Base-by-base conservation (phyloP, 2,113 vertebrate genomes). In the Cyphomyrus discorhynchus region DNA sequence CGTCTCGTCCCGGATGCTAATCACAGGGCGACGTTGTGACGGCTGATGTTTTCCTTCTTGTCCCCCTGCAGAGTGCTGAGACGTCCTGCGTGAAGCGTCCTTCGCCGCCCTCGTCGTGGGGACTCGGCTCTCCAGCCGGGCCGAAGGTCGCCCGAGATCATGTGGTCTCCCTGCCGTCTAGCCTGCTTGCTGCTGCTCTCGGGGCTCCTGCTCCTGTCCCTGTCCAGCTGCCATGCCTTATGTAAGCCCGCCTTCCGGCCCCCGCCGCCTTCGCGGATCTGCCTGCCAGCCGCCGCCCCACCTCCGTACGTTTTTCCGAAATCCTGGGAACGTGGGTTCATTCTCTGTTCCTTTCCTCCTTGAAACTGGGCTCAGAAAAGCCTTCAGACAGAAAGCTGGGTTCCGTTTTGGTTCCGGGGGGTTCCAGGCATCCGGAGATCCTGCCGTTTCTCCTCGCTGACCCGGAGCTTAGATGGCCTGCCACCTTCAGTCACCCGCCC, bases 211-310 rank as follows among this genome's bases (percentile, higher is more conserved):
- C 93, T 98, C 11, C 49, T 50, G 39, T 45, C 42, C 93, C 96
- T 97, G 94, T 96, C 95, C 87, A 96, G 95, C 93, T 97, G 97
- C 1, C 19, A 95, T 0, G 96, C 97, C 90, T 97, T 97, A 95
- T 97, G 98, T 99, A 96, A 98, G 97, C 95, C 90, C 13, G 1
- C 46, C 56, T 45, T 5, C 53, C 53, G 45, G 6, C 66, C 27
- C 52, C 46, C 19, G 46, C 5, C 62, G 1, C 21, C 46, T 7
- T 42, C 46, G 3, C 2, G 3, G 50, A 52, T 56, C 8, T 45
- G 21, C 47, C 50, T 9, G 49, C 31, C 35, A 5, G 50, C 31
- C 31, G 5, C 10, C 49, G 45, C 42, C 31, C 39, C 91, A 92
- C 83, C 90, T 90, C 88, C 88, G 92, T 93, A 93, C 93, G 94